Conservation (phyloP, 1,140 invertebrate genomes). For the Caerostris extrusa region DNA sequence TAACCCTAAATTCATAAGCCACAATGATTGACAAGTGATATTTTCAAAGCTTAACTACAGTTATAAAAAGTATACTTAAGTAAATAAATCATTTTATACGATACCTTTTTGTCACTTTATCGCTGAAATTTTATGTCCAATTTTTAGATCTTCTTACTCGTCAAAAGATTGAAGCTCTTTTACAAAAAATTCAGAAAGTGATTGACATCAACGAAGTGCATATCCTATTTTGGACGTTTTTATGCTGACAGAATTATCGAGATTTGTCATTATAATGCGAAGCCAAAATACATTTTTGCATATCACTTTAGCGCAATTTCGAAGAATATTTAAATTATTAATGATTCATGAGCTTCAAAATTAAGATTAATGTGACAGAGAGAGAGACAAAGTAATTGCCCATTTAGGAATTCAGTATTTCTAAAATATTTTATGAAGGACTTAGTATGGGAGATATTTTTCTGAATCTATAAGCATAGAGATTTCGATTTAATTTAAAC, state of each 20-base stretch:
- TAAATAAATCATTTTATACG: background rate
- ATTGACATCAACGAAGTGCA: background rate
- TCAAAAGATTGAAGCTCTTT: background rate
- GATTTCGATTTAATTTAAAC: too few species aligned
- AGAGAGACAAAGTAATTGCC: background rate
- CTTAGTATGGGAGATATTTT: too few species aligned
- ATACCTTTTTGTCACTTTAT: background rate
- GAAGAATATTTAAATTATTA: slow-evolving; percentile 19
- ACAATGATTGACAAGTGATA: too few species aligned
- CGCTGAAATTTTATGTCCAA: background rate
- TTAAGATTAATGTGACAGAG: slow-evolving; percentile 24
- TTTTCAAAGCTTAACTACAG: too few species aligned
- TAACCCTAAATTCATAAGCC: too few species aligned
- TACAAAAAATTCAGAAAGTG: background rate
- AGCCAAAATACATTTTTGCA: background rate
- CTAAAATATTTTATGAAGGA: too few species aligned
- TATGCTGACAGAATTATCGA: background rate
- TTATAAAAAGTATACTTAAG: too few species aligned
- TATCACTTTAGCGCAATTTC: background rate
- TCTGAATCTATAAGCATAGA: too few species aligned
- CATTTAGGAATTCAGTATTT: background rate
- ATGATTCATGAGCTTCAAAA: background rate
- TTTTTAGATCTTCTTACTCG: background rate
- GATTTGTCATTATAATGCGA: background rate
- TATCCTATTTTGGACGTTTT: background rate